A percentile compares a stretch with the other conserved stretches of the same genome.
These are phyloP conservation scores for Microplitis mediator DNA, from an alignment of 1,140 invertebrate genomes.

Conservation along the genomic window DNA sequence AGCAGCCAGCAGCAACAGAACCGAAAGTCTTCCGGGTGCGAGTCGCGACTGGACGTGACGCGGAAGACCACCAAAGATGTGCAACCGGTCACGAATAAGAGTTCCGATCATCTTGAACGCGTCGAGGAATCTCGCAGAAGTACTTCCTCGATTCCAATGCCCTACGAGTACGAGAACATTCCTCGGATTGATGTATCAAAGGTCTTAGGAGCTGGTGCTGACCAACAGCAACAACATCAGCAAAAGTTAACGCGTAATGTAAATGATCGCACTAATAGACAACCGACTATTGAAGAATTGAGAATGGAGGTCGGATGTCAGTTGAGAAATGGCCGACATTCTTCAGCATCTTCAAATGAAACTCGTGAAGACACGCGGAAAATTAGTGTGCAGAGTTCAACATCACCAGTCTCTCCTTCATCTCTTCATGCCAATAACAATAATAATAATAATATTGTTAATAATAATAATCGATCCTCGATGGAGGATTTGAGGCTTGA, in stretches of 20 bases:
- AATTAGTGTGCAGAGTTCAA: slow-evolving; percentile 5
- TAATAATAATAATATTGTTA: slow-evolving; percentile 7
- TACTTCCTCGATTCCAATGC: slow-evolving; percentile 32
- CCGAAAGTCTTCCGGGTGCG: slow-evolving; percentile 13
- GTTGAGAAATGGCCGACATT: slow-evolving; percentile 43
- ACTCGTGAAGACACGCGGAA: slow-evolving; percentile 12
- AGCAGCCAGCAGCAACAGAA: slow-evolving; percentile 18
- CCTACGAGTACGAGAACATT: slow-evolving; percentile 59
- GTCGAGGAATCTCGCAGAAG: slow-evolving; percentile 30
- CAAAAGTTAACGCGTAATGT: slow-evolving; percentile 12
- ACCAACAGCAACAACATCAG: too few relatives aligned
- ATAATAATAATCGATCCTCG: slow-evolving; percentile 25
- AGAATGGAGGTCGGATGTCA: slow-evolving; percentile 54
- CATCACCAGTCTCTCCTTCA: slow-evolving; percentile 16
- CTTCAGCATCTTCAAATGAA: slow-evolving; percentile 5
- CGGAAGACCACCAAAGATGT: slow-evolving; percentile 30
- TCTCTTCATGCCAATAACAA: neutral
- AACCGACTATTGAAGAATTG: slow-evolving; percentile 57
- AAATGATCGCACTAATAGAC: slow-evolving; percentile 14
- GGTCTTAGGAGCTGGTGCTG: slow-evolving; percentile 28
- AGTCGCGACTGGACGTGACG: slow-evolving; percentile 41
- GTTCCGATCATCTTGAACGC: slow-evolving; percentile 1
- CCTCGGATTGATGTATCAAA: slow-evolving; percentile 57
- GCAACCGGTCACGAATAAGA: slow-evolving; percentile 28
- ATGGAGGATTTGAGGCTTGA: slow-evolving; percentile 44